Evolutionary conservation across 2,888 invertebrate genomes (phyloP), one percentile per base, ranked within the genome.

Genomic region (Phengaris arion): DNA sequence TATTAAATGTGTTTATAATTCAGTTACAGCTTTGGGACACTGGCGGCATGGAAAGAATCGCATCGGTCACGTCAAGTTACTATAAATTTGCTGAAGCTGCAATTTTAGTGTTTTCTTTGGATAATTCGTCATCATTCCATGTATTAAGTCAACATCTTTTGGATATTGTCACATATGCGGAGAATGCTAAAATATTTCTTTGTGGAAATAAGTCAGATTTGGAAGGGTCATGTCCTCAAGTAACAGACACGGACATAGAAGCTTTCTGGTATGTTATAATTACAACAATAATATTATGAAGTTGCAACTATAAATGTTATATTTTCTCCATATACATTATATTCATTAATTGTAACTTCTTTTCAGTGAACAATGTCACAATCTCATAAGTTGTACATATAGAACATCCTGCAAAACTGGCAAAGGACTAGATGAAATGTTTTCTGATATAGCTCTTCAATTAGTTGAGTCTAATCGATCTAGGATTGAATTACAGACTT

Each of bases 1-100:
- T 48, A 45, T 52, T 54, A 55, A 59, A 76, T 51, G 55, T 54
- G 7, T 54, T 35, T 68, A 6, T 74, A 79, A 86, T 84, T 79
- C 88, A 98, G 98, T 92, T 99, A 78, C 98, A 98, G 91, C 91
- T 99, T 81, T 99, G 98, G 98, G 99, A 99, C 86, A 99, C 99
- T 57, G 98, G 98, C 80, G 98, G 98, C 74, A 98, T 99, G 98
- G 99, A 99, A 90, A 94, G 98, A 82, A 98, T 98, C 79, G 98
- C 98, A 70, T 98, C 98, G 4, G 97, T 99, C 35, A 98, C 98
- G 12, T 98, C 98, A 51, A 98, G 98, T 85, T 99, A 99, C 87
- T 99, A 98, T 88, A 98, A 98, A 91, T 98, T 98, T 92, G 97
- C 98, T 4, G 98, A 98, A 87, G 98, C 98, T 78, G 98, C 98